phyloP scores from a whole-genome alignment of 2,888 invertebrate species.

The Hyles lineata region DNA sequence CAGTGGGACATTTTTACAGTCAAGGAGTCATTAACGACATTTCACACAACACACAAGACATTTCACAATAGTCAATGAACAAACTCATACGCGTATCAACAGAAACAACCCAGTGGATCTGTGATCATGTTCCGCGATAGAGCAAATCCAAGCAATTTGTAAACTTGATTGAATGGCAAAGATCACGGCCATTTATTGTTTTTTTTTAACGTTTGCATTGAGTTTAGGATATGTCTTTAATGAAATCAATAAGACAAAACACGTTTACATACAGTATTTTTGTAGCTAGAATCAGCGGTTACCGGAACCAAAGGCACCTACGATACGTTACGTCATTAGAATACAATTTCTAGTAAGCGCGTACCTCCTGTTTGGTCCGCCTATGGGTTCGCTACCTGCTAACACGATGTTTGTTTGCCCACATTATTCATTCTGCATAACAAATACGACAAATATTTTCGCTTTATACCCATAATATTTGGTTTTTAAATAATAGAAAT shows the following conservation, averaged over 20 bases:
- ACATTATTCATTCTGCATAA: background rate
- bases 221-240: constrained; percentile 9
- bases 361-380: constrained; percentile 19
- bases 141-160: constrained; percentile 9
- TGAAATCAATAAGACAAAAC: background rate
- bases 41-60: no score
- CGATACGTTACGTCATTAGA: constrained; percentile 25
- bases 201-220: background rate
- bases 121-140: constrained; percentile 12
- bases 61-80: background rate
- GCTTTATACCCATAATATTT: background rate
- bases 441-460: background rate
- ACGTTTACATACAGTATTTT: constrained; percentile 1
- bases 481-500: background rate
- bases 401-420: constrained; percentile 30
- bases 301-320: constrained; percentile 23
- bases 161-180: constrained; percentile 21
- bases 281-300: constrained; percentile 11
- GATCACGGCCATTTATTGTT: constrained; percentile 20
- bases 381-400: constrained; percentile 35
- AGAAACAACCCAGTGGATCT: background rate
- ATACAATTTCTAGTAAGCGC: constrained; percentile 20
- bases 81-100: background rate
- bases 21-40: background rate
- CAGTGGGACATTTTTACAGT: background rate